Conservation (phyloP, 2,888 invertebrate genomes). For the Philopedon plagiatum region DNA sequence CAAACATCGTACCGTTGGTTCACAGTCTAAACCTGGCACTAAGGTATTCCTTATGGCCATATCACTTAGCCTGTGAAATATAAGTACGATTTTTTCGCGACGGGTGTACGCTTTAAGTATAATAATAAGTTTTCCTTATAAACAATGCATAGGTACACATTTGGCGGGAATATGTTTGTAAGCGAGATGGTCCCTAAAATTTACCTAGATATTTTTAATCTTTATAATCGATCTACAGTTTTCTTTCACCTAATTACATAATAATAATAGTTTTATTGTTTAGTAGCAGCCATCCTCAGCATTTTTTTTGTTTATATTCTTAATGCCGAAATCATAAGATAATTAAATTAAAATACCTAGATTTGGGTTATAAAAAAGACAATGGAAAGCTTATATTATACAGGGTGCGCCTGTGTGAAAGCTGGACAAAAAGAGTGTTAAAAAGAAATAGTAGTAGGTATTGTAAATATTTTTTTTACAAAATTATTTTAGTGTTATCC, state of each 20-base stretch:
- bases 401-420: too few relatives aligned
- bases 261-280: constrained; percentile 41
- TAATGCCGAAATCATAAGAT: constrained; percentile 28
- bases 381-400: not conserved
- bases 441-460: too few relatives aligned
- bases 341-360: constrained; percentile 27
- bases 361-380: not conserved
- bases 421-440: too few relatives aligned
- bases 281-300: constrained; percentile 49
- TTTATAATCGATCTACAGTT: constrained; percentile 37
- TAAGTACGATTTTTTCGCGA: not conserved
- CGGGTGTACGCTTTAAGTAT: not conserved
- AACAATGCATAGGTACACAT: constrained; percentile 42
- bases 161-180: constrained; percentile 48
- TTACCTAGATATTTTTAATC: constrained; percentile 40
- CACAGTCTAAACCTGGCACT: too few relatives aligned
- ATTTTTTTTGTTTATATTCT: constrained; percentile 38
- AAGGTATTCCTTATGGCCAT: too few relatives aligned
- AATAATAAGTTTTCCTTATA: constrained; percentile 21
- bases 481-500: too few relatives aligned
- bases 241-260: constrained; percentile 27
- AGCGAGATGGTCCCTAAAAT: constrained; percentile 47
- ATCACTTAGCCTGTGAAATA: too few relatives aligned
- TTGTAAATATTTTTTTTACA: too few relatives aligned
- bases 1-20: too few relatives aligned